These are phyloP conservation scores for Melipona beecheii DNA, from an alignment of 2,888 invertebrate genomes.

Conservation along the genomic window DNA sequence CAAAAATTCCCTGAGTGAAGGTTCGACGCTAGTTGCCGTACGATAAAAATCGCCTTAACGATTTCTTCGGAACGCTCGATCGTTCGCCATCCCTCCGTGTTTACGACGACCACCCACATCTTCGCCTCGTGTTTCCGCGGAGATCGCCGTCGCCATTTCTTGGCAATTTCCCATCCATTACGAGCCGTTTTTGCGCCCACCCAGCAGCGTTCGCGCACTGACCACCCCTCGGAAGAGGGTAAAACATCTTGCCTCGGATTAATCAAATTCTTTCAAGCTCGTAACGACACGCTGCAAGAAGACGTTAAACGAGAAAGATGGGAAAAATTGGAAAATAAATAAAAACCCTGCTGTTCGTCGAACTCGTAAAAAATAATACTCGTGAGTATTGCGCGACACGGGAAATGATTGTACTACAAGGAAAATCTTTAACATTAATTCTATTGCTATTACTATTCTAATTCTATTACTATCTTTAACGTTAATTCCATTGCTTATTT, in stretches of 20 bases:
- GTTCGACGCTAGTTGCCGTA: constrained; percentile 9
- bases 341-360: neutral
- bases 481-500: too few relatives aligned
- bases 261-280: neutral
- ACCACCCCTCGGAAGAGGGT: neutral
- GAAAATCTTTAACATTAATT: too few relatives aligned
- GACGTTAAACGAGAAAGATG: neutral
- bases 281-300: neutral
- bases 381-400: too few relatives aligned
- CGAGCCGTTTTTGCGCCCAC: neutral
- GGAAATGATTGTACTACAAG: too few relatives aligned
- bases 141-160: constrained; percentile 26
- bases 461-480: too few relatives aligned
- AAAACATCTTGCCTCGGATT: neutral
- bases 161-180: constrained; percentile 9
- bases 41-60: constrained; percentile 42
- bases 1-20: constrained; percentile 2
- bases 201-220: neutral
- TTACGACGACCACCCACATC: constrained; percentile 36
- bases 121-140: neutral
- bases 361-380: too few relatives aligned
- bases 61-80: constrained; percentile 16
- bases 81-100: constrained; percentile 23
- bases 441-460: too few relatives aligned
- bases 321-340: neutral